These are phyloP conservation scores for Noctuana brunneofusca DNA, from an alignment of 2,888 invertebrate genomes.

Conservation along the genomic window DNA sequence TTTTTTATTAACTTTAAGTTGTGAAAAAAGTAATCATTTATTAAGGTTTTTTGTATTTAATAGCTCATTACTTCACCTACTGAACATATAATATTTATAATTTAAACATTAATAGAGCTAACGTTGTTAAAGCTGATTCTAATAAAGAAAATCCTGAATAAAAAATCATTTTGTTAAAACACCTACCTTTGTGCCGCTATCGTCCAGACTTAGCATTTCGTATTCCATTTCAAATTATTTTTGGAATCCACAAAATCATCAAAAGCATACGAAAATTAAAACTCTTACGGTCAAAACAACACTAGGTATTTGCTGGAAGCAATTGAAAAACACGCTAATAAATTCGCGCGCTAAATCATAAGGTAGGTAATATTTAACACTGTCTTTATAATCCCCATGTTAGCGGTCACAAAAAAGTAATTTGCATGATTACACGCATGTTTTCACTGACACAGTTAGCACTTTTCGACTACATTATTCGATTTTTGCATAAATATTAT, in stretches of 20 bases:
- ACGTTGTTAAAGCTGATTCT: neutral
- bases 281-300: neutral
- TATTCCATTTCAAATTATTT: neutral
- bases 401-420: constrained; percentile 1
- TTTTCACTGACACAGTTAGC: constrained; percentile 17
- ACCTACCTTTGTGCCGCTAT: neutral
- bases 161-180: neutral
- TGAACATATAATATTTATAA: neutral
- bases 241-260: neutral
- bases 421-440: constrained; percentile 4
- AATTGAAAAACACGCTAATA: neutral
- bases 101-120: neutral
- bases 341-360: constrained; percentile 1
- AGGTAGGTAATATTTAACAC: neutral
- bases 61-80: neutral
- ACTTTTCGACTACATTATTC: constrained; percentile 12
- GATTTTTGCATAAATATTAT: constrained; percentile 3
- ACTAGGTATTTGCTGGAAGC: neutral
- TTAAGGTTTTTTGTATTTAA: neutral
- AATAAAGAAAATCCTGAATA: neutral
- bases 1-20: neutral
- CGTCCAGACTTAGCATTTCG: neutral
- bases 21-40: neutral
- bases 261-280: neutral
- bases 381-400: constrained; percentile 9